These are phyloP conservation scores for Trachymyrmex cornetzi DNA, from an alignment of 1,140 invertebrate species.

Conservation along the genomic window DNA sequence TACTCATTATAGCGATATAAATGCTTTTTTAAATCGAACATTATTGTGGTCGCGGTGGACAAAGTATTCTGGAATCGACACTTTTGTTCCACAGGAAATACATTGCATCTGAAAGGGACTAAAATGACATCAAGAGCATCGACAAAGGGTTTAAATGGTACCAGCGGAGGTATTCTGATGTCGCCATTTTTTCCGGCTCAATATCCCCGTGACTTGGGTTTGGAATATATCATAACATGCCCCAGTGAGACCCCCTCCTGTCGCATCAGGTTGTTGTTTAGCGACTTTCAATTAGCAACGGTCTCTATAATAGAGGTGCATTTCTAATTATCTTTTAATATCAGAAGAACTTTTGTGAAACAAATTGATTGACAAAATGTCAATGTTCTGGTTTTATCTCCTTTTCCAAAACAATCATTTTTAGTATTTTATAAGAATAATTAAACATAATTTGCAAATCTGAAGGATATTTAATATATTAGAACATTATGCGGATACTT, in stretches of 20 bases:
- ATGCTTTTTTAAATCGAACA: conserved; percentile 29
- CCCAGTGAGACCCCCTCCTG: conserved; percentile 86
- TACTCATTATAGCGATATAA: not conserved
- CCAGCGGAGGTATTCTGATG: conserved; percentile 85
- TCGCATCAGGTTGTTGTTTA: conserved; percentile 89
- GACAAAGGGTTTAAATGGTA: conserved; percentile 82
- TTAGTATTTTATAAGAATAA: not conserved
- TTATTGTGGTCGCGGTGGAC: not conserved
- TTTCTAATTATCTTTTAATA: conserved; percentile 10
- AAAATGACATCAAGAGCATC: conserved; percentile 78
- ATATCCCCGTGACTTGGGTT: conserved; percentile 90
- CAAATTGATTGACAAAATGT: not conserved
- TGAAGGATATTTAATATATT: too few relatives aligned
- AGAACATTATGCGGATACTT: too few relatives aligned
- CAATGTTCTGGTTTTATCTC: not conserved
- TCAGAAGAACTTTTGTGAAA: not conserved
- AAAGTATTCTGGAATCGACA: conserved; percentile 32
- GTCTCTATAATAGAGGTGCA: conserved; percentile 90
- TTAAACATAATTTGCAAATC: not conserved
- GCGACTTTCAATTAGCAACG: conserved; percentile 90
- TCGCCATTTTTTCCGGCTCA: conserved; percentile 91
- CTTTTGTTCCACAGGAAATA: conserved; percentile 87
- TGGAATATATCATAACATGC: conserved; percentile 90
- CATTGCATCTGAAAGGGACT: conserved; percentile 88
- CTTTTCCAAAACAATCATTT: not conserved